Percentiles rank a stretch among this genome's conserved stretches.
Conservation (phyloP, 2,113 vertebrate genomes). For the Ibidorhyncha struthersii region DNA sequence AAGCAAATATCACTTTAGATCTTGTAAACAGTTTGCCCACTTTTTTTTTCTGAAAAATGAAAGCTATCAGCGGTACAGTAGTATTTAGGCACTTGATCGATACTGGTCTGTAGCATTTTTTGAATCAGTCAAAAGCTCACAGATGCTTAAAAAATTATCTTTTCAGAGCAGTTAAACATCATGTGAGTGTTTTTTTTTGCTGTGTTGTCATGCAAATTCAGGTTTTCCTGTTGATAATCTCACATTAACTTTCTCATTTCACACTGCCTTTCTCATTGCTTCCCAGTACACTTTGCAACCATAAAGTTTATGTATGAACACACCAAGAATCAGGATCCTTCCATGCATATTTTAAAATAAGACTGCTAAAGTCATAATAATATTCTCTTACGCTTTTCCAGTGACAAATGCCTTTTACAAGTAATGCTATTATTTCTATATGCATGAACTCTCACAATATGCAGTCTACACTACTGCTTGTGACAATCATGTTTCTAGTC, state of each 20-base stretch:
- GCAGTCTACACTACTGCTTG: background rate
- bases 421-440: background rate
- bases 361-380: background rate
- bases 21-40: background rate
- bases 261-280: background rate
- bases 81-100: background rate
- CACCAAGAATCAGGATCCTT: background rate
- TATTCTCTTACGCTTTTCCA: background rate
- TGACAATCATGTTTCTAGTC: background rate
- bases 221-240: background rate
- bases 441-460: background rate
- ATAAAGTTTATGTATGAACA: background rate
- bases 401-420: background rate
- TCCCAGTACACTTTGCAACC: fast-evolving
- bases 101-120: background rate
- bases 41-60: background rate
- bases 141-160: background rate
- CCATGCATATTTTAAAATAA: background rate
- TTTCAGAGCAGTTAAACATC: background rate
- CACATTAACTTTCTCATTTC: background rate
- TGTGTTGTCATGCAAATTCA: background rate
- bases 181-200: background rate
- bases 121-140: background rate
- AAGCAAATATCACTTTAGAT: background rate
- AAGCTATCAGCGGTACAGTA: background rate